Evolutionary conservation across 2,797 vertebrate species (phyloP).

Genomic region (Liasis olivaceus): DNA sequence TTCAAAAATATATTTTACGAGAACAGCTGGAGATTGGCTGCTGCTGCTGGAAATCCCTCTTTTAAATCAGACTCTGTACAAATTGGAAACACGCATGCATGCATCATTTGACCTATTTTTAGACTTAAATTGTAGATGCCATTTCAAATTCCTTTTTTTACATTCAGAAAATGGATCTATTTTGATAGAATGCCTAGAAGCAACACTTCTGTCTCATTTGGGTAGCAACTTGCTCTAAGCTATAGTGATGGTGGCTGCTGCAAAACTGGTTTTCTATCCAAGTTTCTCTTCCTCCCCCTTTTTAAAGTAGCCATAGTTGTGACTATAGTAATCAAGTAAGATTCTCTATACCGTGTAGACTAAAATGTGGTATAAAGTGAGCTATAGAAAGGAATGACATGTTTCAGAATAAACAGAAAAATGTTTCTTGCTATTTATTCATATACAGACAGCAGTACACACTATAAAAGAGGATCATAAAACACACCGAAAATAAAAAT

Average conservation of each 20-base stretch:
- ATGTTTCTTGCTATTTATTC: too few species aligned
- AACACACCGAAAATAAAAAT: too few species aligned
- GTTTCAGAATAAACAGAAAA: too few species aligned
- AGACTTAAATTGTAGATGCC: background rate
- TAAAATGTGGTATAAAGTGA: too few species aligned
- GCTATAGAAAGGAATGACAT: too few species aligned
- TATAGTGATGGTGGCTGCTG: background rate
- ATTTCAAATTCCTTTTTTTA: background rate
- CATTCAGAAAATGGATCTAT: background rate
- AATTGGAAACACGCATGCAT: background rate
- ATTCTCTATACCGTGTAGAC: too few species aligned
- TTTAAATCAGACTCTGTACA: background rate
- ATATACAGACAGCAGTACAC: too few species aligned
- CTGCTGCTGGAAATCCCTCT: background rate
- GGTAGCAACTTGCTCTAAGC: background rate
- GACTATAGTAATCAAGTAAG: too few species aligned
- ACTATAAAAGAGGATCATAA: too few species aligned
- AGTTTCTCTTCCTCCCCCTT: too few species aligned
- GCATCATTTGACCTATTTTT: background rate
- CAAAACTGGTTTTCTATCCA: background rate
- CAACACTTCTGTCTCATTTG: background rate
- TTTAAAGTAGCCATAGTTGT: background rate
- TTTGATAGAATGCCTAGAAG: background rate
- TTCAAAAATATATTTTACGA: background rate
- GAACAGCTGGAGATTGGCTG: background rate